phyloP scores from a whole-genome alignment of 2,113 vertebrate genomes.

The Castor canadensis region DNA sequence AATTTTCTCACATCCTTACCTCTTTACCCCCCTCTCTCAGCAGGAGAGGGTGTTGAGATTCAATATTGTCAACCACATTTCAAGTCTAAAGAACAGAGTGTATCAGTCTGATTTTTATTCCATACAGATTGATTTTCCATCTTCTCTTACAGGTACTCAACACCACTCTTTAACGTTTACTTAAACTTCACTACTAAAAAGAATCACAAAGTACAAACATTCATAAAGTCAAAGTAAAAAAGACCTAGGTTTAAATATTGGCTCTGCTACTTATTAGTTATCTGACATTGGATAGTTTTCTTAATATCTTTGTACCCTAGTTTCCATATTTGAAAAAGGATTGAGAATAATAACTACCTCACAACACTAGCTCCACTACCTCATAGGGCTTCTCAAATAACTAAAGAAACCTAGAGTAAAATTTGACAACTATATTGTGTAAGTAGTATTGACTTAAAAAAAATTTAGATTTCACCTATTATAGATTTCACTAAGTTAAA shows the following conservation, averaged over 20 bases:
- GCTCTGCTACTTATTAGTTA: neutral
- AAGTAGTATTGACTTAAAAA: neutral
- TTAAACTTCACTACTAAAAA: slow-evolving; percentile 19
- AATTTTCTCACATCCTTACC: neutral
- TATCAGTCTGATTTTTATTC: neutral
- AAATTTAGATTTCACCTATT: neutral
- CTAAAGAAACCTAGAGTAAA: neutral
- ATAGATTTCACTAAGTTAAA: neutral
- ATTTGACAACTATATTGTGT: neutral
- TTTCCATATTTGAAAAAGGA: neutral
- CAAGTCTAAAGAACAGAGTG: neutral
- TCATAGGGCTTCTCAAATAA: neutral
- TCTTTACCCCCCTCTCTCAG: neutral
- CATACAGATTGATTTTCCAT: neutral
- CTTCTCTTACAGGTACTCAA: neutral
- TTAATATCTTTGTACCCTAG: neutral
- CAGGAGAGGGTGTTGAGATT: neutral
- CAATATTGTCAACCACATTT: neutral
- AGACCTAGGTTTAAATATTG: neutral
- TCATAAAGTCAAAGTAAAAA: neutral
- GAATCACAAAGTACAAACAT: neutral
- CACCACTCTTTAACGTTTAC: neutral
- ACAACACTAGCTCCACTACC: too few species aligned
- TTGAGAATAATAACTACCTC: neutral
- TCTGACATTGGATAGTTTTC: neutral